Conservation (phyloP, 2,888 invertebrate species). For the Drosophila siamana region DNA sequence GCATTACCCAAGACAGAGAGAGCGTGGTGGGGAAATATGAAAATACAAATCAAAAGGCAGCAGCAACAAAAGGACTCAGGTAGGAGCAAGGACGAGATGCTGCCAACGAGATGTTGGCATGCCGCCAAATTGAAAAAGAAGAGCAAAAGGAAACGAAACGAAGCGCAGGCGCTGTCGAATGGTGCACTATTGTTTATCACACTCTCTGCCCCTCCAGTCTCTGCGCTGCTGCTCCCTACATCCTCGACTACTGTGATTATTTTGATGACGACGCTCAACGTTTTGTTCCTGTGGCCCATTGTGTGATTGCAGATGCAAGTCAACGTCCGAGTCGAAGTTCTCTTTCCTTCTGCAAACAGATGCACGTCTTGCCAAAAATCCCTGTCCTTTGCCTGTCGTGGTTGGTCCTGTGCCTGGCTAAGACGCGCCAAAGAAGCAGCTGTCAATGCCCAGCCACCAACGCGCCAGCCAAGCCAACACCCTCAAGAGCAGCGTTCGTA, state of each 20-base stretch:
- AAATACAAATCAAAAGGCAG: conserved; percentile 64
- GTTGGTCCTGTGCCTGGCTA: conserved; percentile 49
- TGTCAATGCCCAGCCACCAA: conserved; percentile 79
- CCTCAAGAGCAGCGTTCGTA: conserved; percentile 51
- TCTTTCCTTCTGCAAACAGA: conserved; percentile 59
- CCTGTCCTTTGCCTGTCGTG: conserved; percentile 25
- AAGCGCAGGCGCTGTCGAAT: conserved; percentile 55
- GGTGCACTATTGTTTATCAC: conserved; percentile 70
- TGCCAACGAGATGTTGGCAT: conserved; percentile 45
- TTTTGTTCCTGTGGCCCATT: conserved; percentile 62
- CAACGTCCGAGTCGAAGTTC: conserved; percentile 82
- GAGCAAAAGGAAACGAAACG: conserved; percentile 20
- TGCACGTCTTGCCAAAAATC: conserved; percentile 73
- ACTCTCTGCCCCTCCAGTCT: conserved; percentile 8
- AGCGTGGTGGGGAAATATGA: conserved; percentile 34
- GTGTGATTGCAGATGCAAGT: conserved; percentile 82
- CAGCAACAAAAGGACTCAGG: conserved; percentile 53
- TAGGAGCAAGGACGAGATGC: conserved; percentile 32
- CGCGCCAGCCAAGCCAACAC: conserved; percentile 78
- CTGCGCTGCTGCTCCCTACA: conserved; percentile 17
- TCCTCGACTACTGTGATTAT: conserved; percentile 59
- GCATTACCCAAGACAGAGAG: conserved; percentile 53
- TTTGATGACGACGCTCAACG: conserved; percentile 40
- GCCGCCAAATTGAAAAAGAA: conserved; percentile 64
- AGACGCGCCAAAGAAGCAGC: conserved; percentile 77